Base-by-base conservation (phyloP, 2,113 vertebrate species). In the Thomomys bottae region DNA sequence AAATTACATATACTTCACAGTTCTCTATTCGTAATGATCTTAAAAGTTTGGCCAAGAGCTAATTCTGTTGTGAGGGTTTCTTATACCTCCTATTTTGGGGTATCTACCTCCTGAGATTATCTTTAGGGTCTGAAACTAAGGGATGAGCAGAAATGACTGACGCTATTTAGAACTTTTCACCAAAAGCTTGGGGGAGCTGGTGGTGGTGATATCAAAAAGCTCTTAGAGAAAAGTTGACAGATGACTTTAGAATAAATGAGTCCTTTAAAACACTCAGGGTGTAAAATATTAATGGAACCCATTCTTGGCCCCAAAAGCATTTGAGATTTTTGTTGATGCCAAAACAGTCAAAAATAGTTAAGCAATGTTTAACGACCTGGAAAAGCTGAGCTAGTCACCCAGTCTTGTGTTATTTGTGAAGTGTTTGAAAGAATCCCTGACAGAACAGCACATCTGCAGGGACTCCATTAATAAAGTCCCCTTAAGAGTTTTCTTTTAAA, bases 281-380 rank as follows among this genome's bases (percentile, higher is more conserved):
- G 4, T 96, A 90, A 96, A 95, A 95, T 90, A 95, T 94, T 96
- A 95, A 95, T 94, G 90, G 79, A 93, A 88, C 5, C 17, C 89
- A 20, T 64, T 38, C 73, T 63, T 92, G 84, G 85, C 64, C 81
- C 76, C 66, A 40, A 75, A 95, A 75, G 30, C 75, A 89, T 94
- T 94, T 94, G 61, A 85, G 84, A 94, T 42, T 85, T 94, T 94
- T 90, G 89, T 64, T 89, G 91, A 96, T 24, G 75, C 87, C 70
- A 68, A 92, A 89, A 94, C 87, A 85, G 92, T 96, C 93, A 79
- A 92, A 95, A 96, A 94, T 85, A 94, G 94, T 96, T 96, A 96
- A 94, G 84, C 91, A 95, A 83, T 89, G 77, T 92, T 95, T 96
- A 94, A 94, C 10, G 90, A 96, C 84, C 70, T 85, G 36, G 85